These are phyloP conservation scores for Drosophila setosimentum DNA, from an alignment of 2,888 invertebrate species.

Conservation along the genomic window DNA sequence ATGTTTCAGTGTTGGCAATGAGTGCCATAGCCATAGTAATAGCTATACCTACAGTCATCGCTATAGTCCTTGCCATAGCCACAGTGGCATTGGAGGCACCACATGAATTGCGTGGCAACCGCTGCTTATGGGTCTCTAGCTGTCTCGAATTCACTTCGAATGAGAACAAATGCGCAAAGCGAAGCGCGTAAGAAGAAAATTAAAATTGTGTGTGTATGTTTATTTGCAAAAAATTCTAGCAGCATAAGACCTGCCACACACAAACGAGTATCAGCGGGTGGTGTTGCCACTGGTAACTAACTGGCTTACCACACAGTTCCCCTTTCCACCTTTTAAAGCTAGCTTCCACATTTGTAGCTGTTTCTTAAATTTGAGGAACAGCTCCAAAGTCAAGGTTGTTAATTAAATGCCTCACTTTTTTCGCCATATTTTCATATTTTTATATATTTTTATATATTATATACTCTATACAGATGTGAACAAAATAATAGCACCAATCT, in stretches of 20 bases:
- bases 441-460: background rate
- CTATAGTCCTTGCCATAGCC: slow-evolving; percentile 13
- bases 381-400: slow-evolving; percentile 73
- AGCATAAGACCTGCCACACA: slow-evolving; percentile 38
- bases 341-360: slow-evolving; percentile 7
- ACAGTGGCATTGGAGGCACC: slow-evolving; percentile 28
- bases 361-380: slow-evolving; percentile 35
- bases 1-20: slow-evolving; percentile 55
- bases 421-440: background rate
- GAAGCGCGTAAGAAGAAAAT: slow-evolving; percentile 72
- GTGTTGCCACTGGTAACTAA: slow-evolving; percentile 7
- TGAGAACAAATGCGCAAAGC: slow-evolving; percentile 63
- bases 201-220: slow-evolving; percentile 76
- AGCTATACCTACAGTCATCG: slow-evolving; percentile 12
- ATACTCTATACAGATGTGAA: background rate
- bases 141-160: slow-evolving; percentile 76
- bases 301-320: slow-evolving; percentile 12
- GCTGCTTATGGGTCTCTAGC: slow-evolving; percentile 74
- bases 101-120: slow-evolving; percentile 58
- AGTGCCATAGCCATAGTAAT: slow-evolving; percentile 32
- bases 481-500: too few species aligned
- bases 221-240: slow-evolving; percentile 70
- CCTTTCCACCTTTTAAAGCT: slow-evolving; percentile 35
- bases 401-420: slow-evolving; percentile 68
- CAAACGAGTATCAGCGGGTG: slow-evolving; percentile 12